These are phyloP conservation scores for Taphrorychus bicolor DNA, from an alignment of 2,888 invertebrate genomes.

Conservation along the genomic window DNA sequence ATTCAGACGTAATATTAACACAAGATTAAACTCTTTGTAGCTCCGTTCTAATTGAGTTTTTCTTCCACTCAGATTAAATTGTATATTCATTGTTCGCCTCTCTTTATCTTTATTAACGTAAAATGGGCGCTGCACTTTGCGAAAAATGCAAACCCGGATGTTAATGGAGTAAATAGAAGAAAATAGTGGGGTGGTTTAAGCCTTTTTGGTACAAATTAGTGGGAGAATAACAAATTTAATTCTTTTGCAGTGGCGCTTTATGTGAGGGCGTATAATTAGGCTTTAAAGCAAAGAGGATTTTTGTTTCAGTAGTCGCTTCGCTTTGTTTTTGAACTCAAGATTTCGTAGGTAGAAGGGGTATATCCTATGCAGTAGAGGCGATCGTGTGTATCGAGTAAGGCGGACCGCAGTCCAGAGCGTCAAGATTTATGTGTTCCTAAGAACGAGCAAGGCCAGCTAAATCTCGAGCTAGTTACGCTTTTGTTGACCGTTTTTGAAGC, in stretches of 20 bases:
- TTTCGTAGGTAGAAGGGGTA: constrained; percentile 14
- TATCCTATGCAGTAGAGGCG: constrained; percentile 25
- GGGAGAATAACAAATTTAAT: constrained; percentile 23
- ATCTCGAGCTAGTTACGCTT: constrained; percentile 20
- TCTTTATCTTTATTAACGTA: constrained; percentile 38
- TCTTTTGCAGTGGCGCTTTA: constrained; percentile 20
- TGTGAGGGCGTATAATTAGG: constrained; percentile 17
- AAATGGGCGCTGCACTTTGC: constrained; percentile 33
- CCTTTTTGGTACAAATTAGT: constrained; percentile 22
- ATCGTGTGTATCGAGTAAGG: constrained; percentile 37
- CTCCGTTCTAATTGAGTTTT: constrained; percentile 36
- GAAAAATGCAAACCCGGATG: constrained; percentile 36
- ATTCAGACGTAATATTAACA: constrained; percentile 39
- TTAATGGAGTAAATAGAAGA: constrained; percentile 34
- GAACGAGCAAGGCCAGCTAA: constrained; percentile 18
- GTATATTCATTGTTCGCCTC: constrained; percentile 36
- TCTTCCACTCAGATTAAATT: constrained; percentile 38
- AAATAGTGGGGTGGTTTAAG: constrained; percentile 19
- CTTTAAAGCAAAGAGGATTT: constrained; percentile 13
- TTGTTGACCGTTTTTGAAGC: constrained; percentile 26
- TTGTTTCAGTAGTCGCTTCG: constrained; percentile 1
- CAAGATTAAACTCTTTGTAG: constrained; percentile 36
- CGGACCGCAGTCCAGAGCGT: constrained; percentile 31
- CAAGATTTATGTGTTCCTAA: constrained; percentile 35
- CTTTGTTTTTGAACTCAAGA: neutral